Conservation (phyloP, 2,888 invertebrate genomes). For the Drosophila acutilabella region DNA sequence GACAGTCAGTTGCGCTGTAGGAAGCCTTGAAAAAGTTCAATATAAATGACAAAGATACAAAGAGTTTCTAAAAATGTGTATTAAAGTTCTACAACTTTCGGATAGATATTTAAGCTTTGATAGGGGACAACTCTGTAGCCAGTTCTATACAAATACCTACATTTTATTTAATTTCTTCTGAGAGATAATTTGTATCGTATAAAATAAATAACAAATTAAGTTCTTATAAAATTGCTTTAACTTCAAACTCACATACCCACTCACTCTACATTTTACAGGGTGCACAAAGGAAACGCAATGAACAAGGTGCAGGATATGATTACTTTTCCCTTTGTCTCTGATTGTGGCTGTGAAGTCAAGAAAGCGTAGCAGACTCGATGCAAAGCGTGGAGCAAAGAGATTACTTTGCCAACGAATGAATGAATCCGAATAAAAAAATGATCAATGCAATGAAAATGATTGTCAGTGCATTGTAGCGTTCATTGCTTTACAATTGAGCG, state of each 20-base stretch:
- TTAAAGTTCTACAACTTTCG: too few species aligned
- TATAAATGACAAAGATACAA: too few species aligned
- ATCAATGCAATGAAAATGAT: slow-evolving; percentile 82
- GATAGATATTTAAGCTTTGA: too few species aligned
- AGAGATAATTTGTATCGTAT: too few species aligned
- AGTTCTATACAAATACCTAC: too few species aligned
- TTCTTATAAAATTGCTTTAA: not conserved
- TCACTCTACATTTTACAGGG: not conserved
- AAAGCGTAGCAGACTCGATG: slow-evolving; percentile 37
- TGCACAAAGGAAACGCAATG: slow-evolving; percentile 41
- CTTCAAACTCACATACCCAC: slow-evolving; percentile 10
- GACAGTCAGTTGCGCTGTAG: not conserved
- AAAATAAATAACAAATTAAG: too few species aligned
- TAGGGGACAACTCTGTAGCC: too few species aligned
- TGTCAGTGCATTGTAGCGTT: slow-evolving; percentile 66
- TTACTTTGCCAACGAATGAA: slow-evolving; percentile 84
- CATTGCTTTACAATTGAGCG: slow-evolving; percentile 73
- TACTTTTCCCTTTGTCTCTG: slow-evolving; percentile 73
- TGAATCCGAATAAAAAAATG: slow-evolving; percentile 82
- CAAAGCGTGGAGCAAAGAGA: slow-evolving; percentile 74
- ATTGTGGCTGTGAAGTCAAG: slow-evolving; percentile 62
- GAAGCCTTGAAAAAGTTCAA: too few species aligned
- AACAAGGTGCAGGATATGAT: slow-evolving; percentile 66
- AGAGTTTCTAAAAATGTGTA: too few species aligned
- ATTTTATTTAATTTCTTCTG: too few species aligned